A percentile compares a stretch with the other conserved stretches of the same genome.
These are phyloP conservation scores for Poecilia wingei DNA, from an alignment of 2,797 vertebrate species.

Conservation along the genomic window DNA sequence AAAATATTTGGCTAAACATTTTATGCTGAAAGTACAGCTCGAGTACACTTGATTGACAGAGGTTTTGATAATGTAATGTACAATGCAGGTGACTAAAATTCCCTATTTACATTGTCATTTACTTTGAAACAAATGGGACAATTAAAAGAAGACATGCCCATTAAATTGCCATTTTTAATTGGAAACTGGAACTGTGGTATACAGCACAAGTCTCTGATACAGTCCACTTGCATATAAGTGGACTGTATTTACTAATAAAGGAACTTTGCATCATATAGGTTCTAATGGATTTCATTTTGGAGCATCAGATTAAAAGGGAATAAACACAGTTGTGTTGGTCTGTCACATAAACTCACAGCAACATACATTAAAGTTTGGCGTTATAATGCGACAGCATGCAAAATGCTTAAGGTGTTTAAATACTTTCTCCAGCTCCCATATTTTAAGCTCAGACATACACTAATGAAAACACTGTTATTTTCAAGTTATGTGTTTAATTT, in stretches of 20 bases:
- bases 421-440: not conserved
- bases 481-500: not conserved
- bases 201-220: not conserved
- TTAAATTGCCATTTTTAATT: not conserved
- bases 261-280: not conserved
- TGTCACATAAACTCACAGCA: not conserved
- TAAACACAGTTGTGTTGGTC: not conserved
- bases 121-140: not conserved
- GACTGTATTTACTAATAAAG: not conserved
- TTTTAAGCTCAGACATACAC: not conserved
- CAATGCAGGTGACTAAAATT: not conserved
- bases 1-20: not conserved
- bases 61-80: not conserved
- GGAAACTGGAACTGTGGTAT: not conserved
- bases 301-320: not conserved
- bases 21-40: not conserved
- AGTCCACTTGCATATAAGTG: not conserved
- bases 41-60: not conserved
- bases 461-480: not conserved
- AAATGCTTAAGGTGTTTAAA: not conserved
- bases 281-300: not conserved
- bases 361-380: not conserved
- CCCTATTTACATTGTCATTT: not conserved
- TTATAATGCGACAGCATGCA: not conserved
- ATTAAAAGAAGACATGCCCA: not conserved